Evolutionary conservation across 2,113 vertebrate genomes (phyloP).

Genomic region (Nothobranchius kuhntae): DNA sequence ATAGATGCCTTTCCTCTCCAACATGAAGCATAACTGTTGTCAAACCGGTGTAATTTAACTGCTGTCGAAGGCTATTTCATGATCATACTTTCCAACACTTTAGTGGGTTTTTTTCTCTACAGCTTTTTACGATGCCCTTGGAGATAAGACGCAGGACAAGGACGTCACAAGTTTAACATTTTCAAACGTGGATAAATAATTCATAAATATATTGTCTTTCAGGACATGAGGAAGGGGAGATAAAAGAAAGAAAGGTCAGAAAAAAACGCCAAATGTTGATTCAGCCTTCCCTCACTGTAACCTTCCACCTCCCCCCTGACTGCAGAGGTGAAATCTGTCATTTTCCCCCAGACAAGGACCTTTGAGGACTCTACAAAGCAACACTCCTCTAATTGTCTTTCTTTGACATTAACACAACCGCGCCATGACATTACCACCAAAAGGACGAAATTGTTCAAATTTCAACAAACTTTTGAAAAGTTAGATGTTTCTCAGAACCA

Average conservation of each 20-base stretch:
- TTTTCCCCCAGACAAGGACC: constrained; percentile 46
- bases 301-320: constrained; percentile 46
- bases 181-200: constrained; percentile 81
- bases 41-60: constrained; percentile 53
- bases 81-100: constrained; percentile 31
- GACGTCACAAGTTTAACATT: constrained; percentile 78
- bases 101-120: constrained; percentile 42
- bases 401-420: constrained; percentile 3
- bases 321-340: constrained; percentile 65
- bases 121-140: constrained; percentile 73
- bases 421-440: constrained; percentile 3
- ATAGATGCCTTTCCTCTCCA: neutral
- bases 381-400: constrained; percentile 14
- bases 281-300: constrained; percentile 62
- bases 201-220: constrained; percentile 78
- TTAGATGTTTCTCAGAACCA: no score
- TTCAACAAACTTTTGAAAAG: no score
- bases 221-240: constrained; percentile 57
- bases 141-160: constrained; percentile 78
- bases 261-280: constrained; percentile 71
- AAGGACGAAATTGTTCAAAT: neutral
- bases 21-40: constrained; percentile 43
- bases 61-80: constrained; percentile 55
- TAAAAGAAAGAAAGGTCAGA: constrained; percentile 68
- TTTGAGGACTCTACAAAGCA: constrained; percentile 35